Percentiles rank a stretch among this genome's conserved stretches.
phyloP scores from a whole-genome alignment of 2,113 vertebrate species.

The Microtus richardsoni region DNA sequence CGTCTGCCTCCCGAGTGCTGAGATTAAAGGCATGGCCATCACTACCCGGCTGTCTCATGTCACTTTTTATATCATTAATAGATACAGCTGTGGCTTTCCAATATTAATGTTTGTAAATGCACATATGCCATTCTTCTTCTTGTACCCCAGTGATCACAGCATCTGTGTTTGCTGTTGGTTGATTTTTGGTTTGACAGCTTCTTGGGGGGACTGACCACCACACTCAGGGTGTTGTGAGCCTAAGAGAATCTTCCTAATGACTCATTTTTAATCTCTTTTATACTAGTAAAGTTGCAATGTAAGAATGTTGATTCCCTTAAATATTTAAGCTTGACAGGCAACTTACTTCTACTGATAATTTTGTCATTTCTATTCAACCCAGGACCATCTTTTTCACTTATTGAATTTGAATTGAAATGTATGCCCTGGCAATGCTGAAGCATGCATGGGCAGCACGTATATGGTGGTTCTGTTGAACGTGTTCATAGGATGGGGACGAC shows the following conservation, averaged over 20 bases:
- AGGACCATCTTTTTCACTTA: background rate
- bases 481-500: too few relatives aligned
- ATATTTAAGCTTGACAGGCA: background rate
- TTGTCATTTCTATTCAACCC: slow-evolving; percentile 34
- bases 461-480: too few relatives aligned
- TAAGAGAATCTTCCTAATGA: background rate
- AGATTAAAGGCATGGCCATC: background rate
- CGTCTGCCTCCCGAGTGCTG: background rate
- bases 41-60: background rate
- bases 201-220: background rate
- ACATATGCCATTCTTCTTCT: background rate
- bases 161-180: background rate
- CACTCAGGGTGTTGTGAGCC: background rate
- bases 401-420: too few relatives aligned
- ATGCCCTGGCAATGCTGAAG: too few relatives aligned
- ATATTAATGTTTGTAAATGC: background rate
- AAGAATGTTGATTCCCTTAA: background rate
- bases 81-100: background rate
- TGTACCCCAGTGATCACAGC: background rate
- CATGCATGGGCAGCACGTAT: too few relatives aligned
- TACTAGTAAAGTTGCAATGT: background rate
- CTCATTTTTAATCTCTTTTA: slow-evolving; percentile 24
- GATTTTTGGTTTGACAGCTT: background rate
- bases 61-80: background rate
- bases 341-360: background rate